phyloP scores from a whole-genome alignment of 1,140 invertebrate genomes.

The Diploscapter pachys region DNA sequence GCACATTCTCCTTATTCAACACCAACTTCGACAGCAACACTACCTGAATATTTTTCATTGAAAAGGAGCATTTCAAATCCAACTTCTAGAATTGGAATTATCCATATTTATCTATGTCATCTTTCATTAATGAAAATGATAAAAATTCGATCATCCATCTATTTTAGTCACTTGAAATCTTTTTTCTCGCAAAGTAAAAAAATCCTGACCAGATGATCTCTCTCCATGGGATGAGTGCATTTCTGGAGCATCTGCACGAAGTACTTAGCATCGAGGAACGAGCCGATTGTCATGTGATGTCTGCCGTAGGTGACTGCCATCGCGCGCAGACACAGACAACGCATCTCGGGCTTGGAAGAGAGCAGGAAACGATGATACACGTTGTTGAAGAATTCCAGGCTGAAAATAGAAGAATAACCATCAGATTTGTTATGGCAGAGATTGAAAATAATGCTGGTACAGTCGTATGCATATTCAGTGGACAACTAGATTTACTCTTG shows the following conservation, averaged over 20 bases:
- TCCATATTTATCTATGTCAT: no score
- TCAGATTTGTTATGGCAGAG: not conserved
- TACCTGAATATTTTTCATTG: constrained; percentile 61
- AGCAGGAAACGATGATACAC: constrained; percentile 94
- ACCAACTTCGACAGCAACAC: constrained; percentile 70
- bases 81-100: not conserved
- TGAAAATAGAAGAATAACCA: constrained; percentile 60
- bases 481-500: no score
- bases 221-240: constrained; percentile 46
- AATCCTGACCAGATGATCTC: constrained; percentile 48
- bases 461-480: no score
- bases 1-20: constrained; percentile 72
- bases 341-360: constrained; percentile 84
- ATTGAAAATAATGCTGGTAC: no score
- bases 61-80: not conserved
- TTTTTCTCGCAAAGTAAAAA: not conserved
- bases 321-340: constrained; percentile 84
- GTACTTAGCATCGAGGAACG: constrained; percentile 93
- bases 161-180: not conserved
- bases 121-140: no score
- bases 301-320: constrained; percentile 94
- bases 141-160: no score
- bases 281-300: constrained; percentile 92
- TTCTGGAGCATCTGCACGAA: constrained; percentile 90
- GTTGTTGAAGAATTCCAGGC: constrained; percentile 96